A percentile compares a stretch with the other conserved stretches of the same genome.
Conservation (phyloP, 2,113 vertebrate species). For the Chloropsis cyanopogon region DNA sequence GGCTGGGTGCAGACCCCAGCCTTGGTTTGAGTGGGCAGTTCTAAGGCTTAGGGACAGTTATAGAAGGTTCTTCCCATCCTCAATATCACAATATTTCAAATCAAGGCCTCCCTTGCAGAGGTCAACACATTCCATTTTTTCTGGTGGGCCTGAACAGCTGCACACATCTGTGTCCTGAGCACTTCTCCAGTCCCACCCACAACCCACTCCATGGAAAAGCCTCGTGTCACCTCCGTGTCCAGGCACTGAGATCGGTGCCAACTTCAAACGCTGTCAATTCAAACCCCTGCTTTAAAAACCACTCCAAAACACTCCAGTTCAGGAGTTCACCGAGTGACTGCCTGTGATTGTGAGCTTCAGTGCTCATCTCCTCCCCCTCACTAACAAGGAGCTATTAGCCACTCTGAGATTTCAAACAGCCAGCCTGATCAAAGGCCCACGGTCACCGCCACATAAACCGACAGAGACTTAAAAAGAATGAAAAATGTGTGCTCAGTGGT, state of each 20-base stretch:
- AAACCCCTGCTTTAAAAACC: background rate
- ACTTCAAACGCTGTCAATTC: background rate
- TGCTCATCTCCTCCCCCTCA: slow-evolving; percentile 15
- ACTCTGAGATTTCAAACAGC: background rate
- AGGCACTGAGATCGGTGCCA: background rate
- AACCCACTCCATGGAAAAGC: background rate
- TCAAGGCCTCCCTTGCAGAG: background rate
- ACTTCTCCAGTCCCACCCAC: background rate
- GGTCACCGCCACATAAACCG: background rate
- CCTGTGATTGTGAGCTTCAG: slow-evolving; percentile 13
- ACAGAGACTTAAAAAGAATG: slow-evolving; percentile 23
- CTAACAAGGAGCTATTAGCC: slow-evolving; percentile 47
- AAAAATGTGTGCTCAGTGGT: background rate
- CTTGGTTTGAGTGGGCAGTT: background rate
- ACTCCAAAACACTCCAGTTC: background rate
- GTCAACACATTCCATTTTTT: background rate
- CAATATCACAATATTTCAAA: background rate
- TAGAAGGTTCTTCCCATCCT: background rate
- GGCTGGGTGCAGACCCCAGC: background rate
- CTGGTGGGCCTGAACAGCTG: background rate
- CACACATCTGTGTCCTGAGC: accelerated
- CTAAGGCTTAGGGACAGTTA: accelerated
- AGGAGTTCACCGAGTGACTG: slow-evolving; percentile 20
- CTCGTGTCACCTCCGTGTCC: background rate
- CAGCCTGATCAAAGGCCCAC: slow-evolving; percentile 42